Evolutionary conservation across 2,888 invertebrate species (phyloP), one percentile per base, ranked within the genome.

Genomic region (Drosophila nr. perissopoda): DNA sequence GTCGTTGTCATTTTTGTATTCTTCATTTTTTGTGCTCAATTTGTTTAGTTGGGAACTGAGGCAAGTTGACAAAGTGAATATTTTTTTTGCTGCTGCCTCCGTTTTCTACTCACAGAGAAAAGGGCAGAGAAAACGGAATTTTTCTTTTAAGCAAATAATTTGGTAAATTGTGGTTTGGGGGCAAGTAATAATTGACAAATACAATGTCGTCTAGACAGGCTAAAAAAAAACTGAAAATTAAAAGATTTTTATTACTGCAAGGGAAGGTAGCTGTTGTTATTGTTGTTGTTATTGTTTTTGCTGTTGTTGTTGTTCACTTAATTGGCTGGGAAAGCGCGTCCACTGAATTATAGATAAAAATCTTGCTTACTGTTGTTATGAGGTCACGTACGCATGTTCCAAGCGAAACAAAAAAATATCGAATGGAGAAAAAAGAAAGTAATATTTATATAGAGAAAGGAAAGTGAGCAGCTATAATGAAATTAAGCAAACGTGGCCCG

Each of bases 331-430:
- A 69, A 80, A 70, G 83, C 73, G 77, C 89, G 70, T 69, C 61
- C 68, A 51, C 74, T 78, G 88, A 89, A 88, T 85, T 85, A 80
- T 87, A 90, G 87, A 87, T 87, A 89, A 76, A 87, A 90, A 87
- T 87, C 87, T 89, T 89, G 82, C 89, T 87, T 83, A 68, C 70
- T 75, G 68, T 75, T 83, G 87, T 82, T 89, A 87, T 86, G 87
- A 83, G 90, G 90, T 87, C 87, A 87, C 87, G 87, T 87, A 90
- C 90, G 87, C 89, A 69, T 60, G 69, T 59, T 54, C 56, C 65
- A 54, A 64, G 42, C 48, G 10, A 27, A 48, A 57, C 18, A 48
- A 51, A 42, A 51, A 49, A 40, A 33, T 29, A 51, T 29, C 29
- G 2, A 31, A 42, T 6, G 57, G 25, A 48, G 58, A 34, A 36